These are phyloP conservation scores for Slavum lentiscoides DNA, from an alignment of 2,888 invertebrate species.

Conservation along the genomic window DNA sequence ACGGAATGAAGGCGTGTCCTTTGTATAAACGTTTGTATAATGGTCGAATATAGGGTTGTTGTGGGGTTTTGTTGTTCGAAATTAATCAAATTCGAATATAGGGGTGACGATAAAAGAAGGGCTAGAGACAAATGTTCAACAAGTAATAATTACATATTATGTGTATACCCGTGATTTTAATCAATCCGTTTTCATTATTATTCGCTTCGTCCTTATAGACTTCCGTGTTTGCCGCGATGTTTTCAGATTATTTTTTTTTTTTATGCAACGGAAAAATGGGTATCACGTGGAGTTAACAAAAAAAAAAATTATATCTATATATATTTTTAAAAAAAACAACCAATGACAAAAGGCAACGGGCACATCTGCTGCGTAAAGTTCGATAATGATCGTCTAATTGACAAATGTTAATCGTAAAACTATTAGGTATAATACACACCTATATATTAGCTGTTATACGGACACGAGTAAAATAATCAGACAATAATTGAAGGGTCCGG, in stretches of 20 bases:
- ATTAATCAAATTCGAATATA: constrained; percentile 32
- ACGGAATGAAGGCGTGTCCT: constrained; percentile 36
- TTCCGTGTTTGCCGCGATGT: constrained; percentile 14
- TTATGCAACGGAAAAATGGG: background rate
- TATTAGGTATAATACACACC: too few relatives aligned
- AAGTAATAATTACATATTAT: constrained; percentile 41
- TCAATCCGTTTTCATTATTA: constrained; percentile 37
- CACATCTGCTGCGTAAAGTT: constrained; percentile 23
- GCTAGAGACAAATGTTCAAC: constrained; percentile 36
- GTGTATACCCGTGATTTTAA: constrained; percentile 17
- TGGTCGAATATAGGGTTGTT: constrained; percentile 15
- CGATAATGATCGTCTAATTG: too few relatives aligned
- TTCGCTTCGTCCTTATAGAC: constrained; percentile 17
- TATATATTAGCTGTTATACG: too few relatives aligned
- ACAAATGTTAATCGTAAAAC: too few relatives aligned
- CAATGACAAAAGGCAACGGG: constrained; percentile 8
- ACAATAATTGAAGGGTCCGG: too few relatives aligned
- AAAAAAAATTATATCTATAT: too few relatives aligned
- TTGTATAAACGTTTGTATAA: constrained; percentile 11
- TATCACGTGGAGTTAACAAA: too few relatives aligned
- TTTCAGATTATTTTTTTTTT: constrained; percentile 1
- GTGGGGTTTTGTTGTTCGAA: constrained; percentile 24
- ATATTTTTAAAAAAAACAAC: background rate
- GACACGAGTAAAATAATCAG: too few relatives aligned
- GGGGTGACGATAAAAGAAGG: constrained; percentile 8